These are phyloP conservation scores for Mareca strepera DNA, from an alignment of 2,797 vertebrate species.

Conservation along the genomic window DNA sequence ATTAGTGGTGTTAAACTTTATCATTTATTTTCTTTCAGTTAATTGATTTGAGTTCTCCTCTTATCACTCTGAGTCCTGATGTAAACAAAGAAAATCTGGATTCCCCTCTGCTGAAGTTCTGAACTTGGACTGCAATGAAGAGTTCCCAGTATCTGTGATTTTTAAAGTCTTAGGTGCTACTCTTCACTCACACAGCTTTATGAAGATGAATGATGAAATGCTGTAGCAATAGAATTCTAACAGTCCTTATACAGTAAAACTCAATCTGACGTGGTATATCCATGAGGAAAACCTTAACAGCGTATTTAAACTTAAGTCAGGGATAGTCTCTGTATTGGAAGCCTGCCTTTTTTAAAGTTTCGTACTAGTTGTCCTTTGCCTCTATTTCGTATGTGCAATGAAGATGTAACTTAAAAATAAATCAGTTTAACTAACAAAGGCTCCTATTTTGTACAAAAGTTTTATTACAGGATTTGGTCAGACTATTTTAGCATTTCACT, in stretches of 20 bases:
- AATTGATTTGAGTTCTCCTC: slow-evolving; percentile 80
- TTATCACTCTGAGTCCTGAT: slow-evolving; percentile 78
- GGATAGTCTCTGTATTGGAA: neutral
- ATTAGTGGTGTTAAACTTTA: neutral
- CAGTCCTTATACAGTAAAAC: neutral
- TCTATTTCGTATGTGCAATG: neutral
- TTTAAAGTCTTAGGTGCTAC: neutral
- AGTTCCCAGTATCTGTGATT: neutral
- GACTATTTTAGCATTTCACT: neutral
- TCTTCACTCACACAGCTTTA: neutral
- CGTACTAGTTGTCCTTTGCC: neutral
- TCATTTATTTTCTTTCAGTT: slow-evolving; percentile 69
- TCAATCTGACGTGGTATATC: neutral
- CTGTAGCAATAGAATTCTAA: neutral
- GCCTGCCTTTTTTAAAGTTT: neutral
- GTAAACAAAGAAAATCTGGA: slow-evolving; percentile 79
- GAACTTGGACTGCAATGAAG: slow-evolving; percentile 19
- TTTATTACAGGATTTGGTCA: neutral
- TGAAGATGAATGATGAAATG: neutral
- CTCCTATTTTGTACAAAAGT: neutral
- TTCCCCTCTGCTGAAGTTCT: slow-evolving; percentile 80
- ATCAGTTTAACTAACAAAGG: neutral
- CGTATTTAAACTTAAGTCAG: neutral
- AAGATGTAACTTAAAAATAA: slow-evolving; percentile 54
- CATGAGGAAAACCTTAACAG: too few relatives aligned